Base-by-base conservation (phyloP, 2,797 vertebrate genomes). In the Mormyrus hasselquistii region DNA sequence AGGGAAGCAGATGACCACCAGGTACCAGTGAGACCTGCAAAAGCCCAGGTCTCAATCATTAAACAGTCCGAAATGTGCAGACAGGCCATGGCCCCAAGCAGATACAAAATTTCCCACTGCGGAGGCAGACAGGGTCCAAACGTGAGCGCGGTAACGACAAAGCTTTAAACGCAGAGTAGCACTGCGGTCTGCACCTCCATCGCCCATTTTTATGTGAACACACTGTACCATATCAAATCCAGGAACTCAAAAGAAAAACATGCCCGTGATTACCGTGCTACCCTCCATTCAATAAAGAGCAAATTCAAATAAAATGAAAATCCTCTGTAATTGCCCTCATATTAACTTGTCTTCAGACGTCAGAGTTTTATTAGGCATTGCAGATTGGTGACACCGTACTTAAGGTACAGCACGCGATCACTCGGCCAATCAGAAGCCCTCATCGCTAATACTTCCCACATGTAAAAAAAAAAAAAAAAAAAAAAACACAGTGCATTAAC, bases 1-100 rank as follows among this genome's bases (percentile, higher is more conserved):
- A 0, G 98, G 98, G 89, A 99, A 99, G 93, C 98, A 99, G 90
- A 99, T 96, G 90, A 99, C 95, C 91, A 96, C 97, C 90, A 99
- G 95, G 92, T 96, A 99, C 98, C 98, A 99, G 93, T 99, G 98
- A 92, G 97, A 96, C 91, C 98, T 99, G 22, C 55, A 50, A 25
- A 57, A 22, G 29, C 16, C 52, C 52, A 59, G 41, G 44, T 9
- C 29, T 9, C 83, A 22, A 25, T 53, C 83, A 86, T 25, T 14
- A 50, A 47, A 83, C 79, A 47, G 9, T 22, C 22, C 47, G 29
- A 29, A 84, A 52, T 6, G 53, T 6, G 34, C 25, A 19, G 6
- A 55, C 44, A 19, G 25, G 22, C 53, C 53, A 25, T 7, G 52
- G 29, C 50, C 14, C 14, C 25, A 57, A 44, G 53, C 85, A 9